Percentiles rank a stretch among this genome's conserved stretches.
Conservation (phyloP, 2,888 invertebrate species). For the Melanostoma scalare region DNA sequence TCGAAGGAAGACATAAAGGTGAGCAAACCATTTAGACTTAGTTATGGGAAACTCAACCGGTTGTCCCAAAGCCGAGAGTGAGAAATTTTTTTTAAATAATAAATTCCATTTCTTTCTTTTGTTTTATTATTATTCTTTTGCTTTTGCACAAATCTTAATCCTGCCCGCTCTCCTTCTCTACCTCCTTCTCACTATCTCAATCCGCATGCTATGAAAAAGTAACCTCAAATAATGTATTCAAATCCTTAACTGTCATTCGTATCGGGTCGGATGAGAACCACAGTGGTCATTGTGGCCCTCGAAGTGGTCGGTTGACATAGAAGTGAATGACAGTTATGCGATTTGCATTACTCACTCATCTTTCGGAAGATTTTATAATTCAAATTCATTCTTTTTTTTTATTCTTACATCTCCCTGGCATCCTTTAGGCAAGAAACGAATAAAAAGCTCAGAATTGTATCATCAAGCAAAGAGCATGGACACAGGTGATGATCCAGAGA, state of each 20-base stretch:
- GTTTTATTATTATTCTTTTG: not conserved
- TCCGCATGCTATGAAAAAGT: conserved; percentile 30
- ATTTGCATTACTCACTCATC: conserved; percentile 73
- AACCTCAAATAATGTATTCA: conserved; percentile 69
- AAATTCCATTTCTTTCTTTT: conserved; percentile 45
- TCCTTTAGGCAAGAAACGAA: conserved; percentile 79
- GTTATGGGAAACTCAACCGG: conserved; percentile 66
- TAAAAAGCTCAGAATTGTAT: conserved; percentile 80
- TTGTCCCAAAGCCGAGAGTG: conserved; percentile 68
- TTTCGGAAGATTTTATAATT: conserved; percentile 59
- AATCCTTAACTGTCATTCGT: conserved; percentile 61
- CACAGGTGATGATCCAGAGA: conserved; percentile 81
- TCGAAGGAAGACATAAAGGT: conserved; percentile 81
- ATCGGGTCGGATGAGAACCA: conserved; percentile 29
- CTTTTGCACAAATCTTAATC: conserved; percentile 54
- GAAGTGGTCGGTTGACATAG: conserved; percentile 47
- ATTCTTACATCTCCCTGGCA: conserved; percentile 15
- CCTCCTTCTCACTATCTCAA: conserved; percentile 45
- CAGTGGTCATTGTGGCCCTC: conserved; percentile 29
- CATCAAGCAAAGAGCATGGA: conserved; percentile 80
- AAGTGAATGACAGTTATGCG: conserved; percentile 70
- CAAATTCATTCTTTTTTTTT: conserved; percentile 51
- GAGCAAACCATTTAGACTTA: conserved; percentile 70
- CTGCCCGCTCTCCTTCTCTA: conserved; percentile 12
- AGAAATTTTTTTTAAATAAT: conserved; percentile 65